Percentiles rank a stretch among this genome's conserved stretches.
phyloP scores from a whole-genome alignment of 2,113 vertebrate genomes.

The Dolichotis patagonum region DNA sequence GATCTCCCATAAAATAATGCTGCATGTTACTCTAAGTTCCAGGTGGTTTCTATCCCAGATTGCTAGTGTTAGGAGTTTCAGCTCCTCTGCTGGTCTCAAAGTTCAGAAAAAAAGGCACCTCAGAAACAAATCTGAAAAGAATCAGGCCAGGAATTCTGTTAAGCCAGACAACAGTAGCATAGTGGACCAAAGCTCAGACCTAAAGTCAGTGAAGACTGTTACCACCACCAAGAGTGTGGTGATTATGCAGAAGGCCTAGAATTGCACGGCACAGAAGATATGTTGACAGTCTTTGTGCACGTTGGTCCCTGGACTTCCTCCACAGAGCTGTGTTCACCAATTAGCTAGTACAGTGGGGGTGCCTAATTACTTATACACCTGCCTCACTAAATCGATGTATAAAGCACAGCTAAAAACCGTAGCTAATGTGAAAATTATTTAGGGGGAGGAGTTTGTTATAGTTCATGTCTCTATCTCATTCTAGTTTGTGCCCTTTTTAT shows the following conservation, averaged over 20 bases:
- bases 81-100: background rate
- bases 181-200: background rate
- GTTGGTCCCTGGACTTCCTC: background rate
- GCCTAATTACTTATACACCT: background rate
- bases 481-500: background rate
- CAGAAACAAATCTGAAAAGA: constrained; percentile 32
- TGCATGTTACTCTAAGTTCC: background rate
- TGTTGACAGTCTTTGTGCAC: background rate
- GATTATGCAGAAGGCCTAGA: background rate
- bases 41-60: constrained; percentile 45
- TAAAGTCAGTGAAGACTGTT: constrained; percentile 51
- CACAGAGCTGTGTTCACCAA: constrained; percentile 18
- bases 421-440: constrained; percentile 7
- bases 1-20: background rate
- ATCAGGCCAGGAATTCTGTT: constrained; percentile 46
- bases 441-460: background rate
- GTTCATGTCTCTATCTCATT: background rate
- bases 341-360: background rate
- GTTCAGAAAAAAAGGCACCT: constrained; percentile 47
- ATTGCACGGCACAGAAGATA: background rate
- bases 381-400: constrained; percentile 5
- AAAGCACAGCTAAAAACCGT: background rate
- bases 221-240: background rate
- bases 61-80: background rate
- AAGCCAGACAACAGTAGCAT: background rate